Percentiles rank a stretch among this genome's conserved stretches.
Evolutionary conservation across 2,113 vertebrate genomes (phyloP).

Genomic region (Labrus mixtus): DNA sequence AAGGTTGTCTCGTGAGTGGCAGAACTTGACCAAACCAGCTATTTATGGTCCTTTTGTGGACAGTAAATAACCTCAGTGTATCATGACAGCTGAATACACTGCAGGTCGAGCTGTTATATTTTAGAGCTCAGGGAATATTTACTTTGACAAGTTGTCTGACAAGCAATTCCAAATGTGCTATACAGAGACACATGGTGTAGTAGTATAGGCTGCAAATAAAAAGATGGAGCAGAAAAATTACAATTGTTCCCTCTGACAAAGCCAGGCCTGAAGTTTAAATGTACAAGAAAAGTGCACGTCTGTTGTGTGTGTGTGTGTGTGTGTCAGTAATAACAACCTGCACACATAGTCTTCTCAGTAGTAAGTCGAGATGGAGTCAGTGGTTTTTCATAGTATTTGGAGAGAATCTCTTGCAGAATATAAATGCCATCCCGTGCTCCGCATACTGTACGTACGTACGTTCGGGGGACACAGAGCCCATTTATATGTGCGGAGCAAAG

Average conservation of each 20-base stretch:
- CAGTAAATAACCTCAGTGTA: slow-evolving; percentile 1
- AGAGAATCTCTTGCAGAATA: not conserved
- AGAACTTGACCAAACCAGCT: slow-evolving; percentile 1
- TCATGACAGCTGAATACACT: slow-evolving; percentile 30
- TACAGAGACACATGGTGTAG: not conserved
- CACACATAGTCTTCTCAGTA: not conserved
- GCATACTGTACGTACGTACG: not conserved
- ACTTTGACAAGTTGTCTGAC: slow-evolving; percentile 17
- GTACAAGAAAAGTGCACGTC: slow-evolving; percentile 10
- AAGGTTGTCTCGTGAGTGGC: not conserved
- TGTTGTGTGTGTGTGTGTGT: too few relatives aligned
- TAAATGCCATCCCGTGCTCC: not conserved
- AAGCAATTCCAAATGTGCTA: slow-evolving; percentile 13
- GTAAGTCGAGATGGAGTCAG: not conserved
- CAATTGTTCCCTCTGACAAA: slow-evolving; percentile 1
- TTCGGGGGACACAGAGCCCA: not conserved
- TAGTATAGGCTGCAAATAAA: not conserved
- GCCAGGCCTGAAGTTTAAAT: not conserved
- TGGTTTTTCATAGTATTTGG: not conserved
- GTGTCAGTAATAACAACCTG: not conserved
- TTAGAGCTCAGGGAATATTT: slow-evolving; percentile 41
- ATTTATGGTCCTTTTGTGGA: slow-evolving; percentile 6
- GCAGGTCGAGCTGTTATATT: slow-evolving; percentile 27
- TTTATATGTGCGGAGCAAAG: slow-evolving; percentile 6
- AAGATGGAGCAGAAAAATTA: not conserved